Percentiles rank a stretch among this genome's conserved stretches.
phyloP scores from a whole-genome alignment of 1,140 invertebrate genomes.

The Druon quercuslanigerum region DNA sequence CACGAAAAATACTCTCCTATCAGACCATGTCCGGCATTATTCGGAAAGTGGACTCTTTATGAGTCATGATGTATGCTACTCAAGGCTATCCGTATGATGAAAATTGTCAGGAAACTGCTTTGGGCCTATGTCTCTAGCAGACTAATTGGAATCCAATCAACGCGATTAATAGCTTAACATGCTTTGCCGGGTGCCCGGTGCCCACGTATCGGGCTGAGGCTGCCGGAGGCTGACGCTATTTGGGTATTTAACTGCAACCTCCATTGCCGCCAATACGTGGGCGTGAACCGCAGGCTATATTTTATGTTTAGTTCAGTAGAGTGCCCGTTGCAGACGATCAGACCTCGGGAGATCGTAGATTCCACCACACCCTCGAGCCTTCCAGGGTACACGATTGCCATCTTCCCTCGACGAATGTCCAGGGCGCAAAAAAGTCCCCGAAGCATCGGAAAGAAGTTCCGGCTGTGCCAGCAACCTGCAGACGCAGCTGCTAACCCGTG shows the following conservation, averaged over 20 bases:
- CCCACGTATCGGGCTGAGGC: slow-evolving; percentile 38
- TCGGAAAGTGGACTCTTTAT: too few relatives aligned
- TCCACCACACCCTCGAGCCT: slow-evolving; percentile 11
- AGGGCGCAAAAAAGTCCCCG: slow-evolving; percentile 14
- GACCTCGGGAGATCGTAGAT: slow-evolving; percentile 42
- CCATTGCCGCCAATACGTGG: slow-evolving; percentile 55
- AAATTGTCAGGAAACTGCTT: slow-evolving; percentile 15
- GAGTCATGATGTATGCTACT: neutral
- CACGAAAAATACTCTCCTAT: too few relatives aligned
- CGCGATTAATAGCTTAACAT: slow-evolving; percentile 69
- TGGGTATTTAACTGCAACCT: slow-evolving; percentile 67
- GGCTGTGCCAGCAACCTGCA: slow-evolving; percentile 15
- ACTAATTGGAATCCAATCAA: slow-evolving; percentile 72
- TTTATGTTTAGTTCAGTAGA: slow-evolving; percentile 63
- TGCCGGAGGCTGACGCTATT: slow-evolving; percentile 55
- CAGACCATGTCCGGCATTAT: too few relatives aligned
- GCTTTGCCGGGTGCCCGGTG: slow-evolving; percentile 43
- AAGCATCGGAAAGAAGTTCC: neutral
- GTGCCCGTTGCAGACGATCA: slow-evolving; percentile 60
- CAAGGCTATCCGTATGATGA: neutral
- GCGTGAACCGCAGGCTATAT: slow-evolving; percentile 66
- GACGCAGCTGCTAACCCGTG: slow-evolving; percentile 6
- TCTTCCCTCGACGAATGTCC: slow-evolving; percentile 37
- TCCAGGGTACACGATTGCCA: slow-evolving; percentile 25
- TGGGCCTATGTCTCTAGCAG: slow-evolving; percentile 58